phyloP scores from a whole-genome alignment of 2,113 vertebrate species.

The Daboia siamensis region DNA sequence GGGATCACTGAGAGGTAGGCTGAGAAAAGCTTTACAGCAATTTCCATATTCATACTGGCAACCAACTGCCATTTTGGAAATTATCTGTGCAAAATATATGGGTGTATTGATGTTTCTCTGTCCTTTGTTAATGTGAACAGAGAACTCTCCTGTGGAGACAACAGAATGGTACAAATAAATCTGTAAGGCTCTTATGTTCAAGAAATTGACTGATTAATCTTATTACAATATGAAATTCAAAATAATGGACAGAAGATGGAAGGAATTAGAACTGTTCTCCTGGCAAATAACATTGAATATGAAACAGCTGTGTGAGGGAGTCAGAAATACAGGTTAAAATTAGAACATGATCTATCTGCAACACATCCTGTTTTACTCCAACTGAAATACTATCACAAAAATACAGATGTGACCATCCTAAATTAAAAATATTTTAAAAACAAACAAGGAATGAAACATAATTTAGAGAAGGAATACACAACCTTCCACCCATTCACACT shows the following conservation, averaged over 20 bases:
- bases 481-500: neutral
- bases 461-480: neutral
- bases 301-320: constrained; percentile 24
- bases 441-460: neutral
- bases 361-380: constrained; percentile 34
- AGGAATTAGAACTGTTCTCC: constrained; percentile 38
- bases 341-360: constrained; percentile 41
- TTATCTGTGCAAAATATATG: neutral
- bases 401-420: constrained; percentile 25
- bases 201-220: constrained; percentile 32
- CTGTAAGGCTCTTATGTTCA: neutral
- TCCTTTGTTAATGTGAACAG: neutral
- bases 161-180: neutral
- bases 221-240: constrained; percentile 10
- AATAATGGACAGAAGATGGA: constrained; percentile 28
- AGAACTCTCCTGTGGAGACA: neutral
- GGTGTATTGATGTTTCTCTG: neutral
- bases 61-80: neutral
- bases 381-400: constrained; percentile 44
- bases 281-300: constrained; percentile 52
- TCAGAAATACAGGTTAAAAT: constrained; percentile 38
- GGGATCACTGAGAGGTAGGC: neutral
- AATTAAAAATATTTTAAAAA: constrained; percentile 17
- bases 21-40: neutral
- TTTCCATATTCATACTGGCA: neutral